A percentile compares a stretch with the other conserved stretches of the same genome.
Conservation (phyloP, 2,113 vertebrate species). For the Silurus asotus region DNA sequence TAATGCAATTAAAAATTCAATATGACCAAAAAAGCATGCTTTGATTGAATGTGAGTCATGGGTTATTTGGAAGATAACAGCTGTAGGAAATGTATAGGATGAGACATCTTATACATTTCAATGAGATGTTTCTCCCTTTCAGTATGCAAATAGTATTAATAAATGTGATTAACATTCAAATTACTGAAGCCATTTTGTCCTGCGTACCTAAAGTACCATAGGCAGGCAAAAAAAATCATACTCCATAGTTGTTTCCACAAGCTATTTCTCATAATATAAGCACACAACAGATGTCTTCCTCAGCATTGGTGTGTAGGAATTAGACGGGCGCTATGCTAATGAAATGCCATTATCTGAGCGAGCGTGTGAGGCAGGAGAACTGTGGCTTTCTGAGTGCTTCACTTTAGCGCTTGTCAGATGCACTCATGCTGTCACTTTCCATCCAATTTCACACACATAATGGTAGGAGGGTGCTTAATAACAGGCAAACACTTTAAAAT, state of each 20-base stretch:
- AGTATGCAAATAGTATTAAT: background rate
- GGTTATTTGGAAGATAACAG: background rate
- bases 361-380: slow-evolving; percentile 2
- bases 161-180: background rate
- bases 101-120: background rate
- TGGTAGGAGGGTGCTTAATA: slow-evolving; percentile 18
- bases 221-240: background rate
- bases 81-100: background rate
- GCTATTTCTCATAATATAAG: slow-evolving; percentile 15
- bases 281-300: slow-evolving; percentile 64
- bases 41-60: background rate
- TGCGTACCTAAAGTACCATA: background rate
- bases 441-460: slow-evolving; percentile 28
- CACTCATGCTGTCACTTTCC: slow-evolving; percentile 31
- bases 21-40: no score
- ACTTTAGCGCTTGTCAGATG: slow-evolving; percentile 30
- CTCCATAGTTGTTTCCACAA: background rate
- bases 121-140: background rate
- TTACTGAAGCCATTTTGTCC: background rate
- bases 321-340: slow-evolving; percentile 63
- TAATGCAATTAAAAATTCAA: background rate
- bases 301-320: slow-evolving; percentile 50
- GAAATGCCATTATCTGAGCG: slow-evolving; percentile 45
- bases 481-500: slow-evolving; percentile 35
- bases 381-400: slow-evolving; percentile 30